phyloP scores from a whole-genome alignment of 1,140 invertebrate species.

The Drosophila bocki region DNA sequence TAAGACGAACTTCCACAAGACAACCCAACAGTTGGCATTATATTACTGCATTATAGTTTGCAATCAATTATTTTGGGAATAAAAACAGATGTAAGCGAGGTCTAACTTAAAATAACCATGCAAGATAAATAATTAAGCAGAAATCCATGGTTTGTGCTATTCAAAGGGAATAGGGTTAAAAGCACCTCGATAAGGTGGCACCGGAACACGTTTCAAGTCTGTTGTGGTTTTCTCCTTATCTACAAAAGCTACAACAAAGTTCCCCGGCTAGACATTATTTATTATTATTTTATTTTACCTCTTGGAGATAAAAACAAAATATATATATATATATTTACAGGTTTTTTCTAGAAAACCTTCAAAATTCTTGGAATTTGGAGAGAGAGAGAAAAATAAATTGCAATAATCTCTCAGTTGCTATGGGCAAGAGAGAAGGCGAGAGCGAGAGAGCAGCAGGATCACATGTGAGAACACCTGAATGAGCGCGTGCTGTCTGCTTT shows the following conservation, averaged over 20 bases:
- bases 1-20: neutral
- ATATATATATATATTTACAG: too few relatives aligned
- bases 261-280: conserved; percentile 3
- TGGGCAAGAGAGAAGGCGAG: conserved; percentile 15
- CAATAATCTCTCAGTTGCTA: neutral
- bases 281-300: conserved; percentile 3
- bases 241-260: conserved; percentile 3
- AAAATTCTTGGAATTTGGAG: neutral
- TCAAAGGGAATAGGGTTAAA: neutral
- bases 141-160: neutral
- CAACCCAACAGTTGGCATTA: too few relatives aligned
- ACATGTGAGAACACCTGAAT: conserved; percentile 21
- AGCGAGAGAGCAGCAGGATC: conserved; percentile 6
- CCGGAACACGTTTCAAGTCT: conserved; percentile 7
- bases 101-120: neutral
- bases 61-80: neutral
- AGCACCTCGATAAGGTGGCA: neutral
- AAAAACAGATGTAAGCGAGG: neutral
- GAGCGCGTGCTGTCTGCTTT: conserved; percentile 1
- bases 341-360: too few relatives aligned
- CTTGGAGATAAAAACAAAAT: conserved; percentile 8
- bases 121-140: neutral
- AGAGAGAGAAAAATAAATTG: neutral
- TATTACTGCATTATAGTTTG: neutral
- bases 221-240: conserved; percentile 27